These are phyloP conservation scores for Melolontha melolontha DNA, from an alignment of 2,888 invertebrate genomes.

Conservation along the genomic window DNA sequence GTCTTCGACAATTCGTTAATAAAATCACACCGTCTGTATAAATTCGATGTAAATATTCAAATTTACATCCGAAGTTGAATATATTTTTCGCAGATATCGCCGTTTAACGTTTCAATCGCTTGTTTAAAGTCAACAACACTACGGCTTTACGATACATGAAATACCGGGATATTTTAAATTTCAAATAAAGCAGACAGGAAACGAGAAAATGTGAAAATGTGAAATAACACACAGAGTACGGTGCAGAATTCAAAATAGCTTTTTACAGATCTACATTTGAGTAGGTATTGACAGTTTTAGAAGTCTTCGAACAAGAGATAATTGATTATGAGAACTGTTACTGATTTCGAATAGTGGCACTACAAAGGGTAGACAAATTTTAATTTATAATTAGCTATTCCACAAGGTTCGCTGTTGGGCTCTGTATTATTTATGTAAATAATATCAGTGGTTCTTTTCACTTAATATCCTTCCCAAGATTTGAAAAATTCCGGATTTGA, in stretches of 20 bases:
- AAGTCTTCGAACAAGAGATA: no score
- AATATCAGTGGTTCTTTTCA: no score
- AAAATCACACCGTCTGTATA: constrained; percentile 7
- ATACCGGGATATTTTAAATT: constrained; percentile 30
- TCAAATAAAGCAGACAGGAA: constrained; percentile 24
- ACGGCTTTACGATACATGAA: constrained; percentile 19
- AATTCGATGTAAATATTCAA: constrained; percentile 8
- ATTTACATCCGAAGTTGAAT: constrained; percentile 24
- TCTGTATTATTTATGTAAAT: no score
- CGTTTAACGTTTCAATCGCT: constrained; percentile 28
- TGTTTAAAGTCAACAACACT: constrained; percentile 35
- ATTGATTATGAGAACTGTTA: no score
- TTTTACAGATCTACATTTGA: no score
- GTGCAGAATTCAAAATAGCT: constrained; percentile 7
- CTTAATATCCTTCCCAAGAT: no score
- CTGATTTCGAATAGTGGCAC: no score
- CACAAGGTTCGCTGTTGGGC: no score
- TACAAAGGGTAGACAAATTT: no score
- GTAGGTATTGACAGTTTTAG: no score
- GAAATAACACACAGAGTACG: constrained; percentile 4
- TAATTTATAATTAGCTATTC: no score
- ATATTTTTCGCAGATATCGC: constrained; percentile 18
- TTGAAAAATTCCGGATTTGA: no score
- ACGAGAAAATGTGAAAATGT: constrained; percentile 12
- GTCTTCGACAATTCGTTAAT: not conserved